phyloP scores from a whole-genome alignment of 2,888 invertebrate species.

The Agriotes lineatus region DNA sequence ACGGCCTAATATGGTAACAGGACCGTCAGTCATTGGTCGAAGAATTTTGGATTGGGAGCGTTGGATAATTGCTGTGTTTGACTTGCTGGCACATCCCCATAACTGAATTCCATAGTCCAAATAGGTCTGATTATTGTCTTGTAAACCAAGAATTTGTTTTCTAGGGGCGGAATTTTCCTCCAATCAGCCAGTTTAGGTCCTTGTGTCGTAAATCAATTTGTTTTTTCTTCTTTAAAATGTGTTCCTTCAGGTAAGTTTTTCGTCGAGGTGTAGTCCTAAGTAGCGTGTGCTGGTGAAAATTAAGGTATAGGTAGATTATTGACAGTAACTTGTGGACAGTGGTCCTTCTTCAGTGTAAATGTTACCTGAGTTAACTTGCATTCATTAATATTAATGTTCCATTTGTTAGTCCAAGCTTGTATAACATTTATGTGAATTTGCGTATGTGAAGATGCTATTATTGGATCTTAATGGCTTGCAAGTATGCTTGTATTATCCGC shows the following conservation, averaged over 20 bases:
- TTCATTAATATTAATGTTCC: neutral
- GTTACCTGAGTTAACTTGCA: neutral
- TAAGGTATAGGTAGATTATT: neutral
- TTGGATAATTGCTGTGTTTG: neutral
- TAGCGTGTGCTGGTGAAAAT: neutral
- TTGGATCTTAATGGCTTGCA: neutral
- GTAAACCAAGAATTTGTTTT: neutral
- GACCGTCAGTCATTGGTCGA: neutral
- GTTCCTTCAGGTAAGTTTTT: too few relatives aligned
- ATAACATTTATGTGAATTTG: neutral
- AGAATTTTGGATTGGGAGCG: neutral
- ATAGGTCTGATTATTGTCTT: neutral
- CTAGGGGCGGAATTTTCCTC: neutral
- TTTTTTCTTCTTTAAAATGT: neutral
- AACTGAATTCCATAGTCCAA: neutral
- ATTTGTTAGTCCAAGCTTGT: neutral
- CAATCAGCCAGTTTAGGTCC: neutral
- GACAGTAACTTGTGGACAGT: too few relatives aligned
- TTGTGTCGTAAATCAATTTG: neutral
- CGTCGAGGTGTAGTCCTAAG: too few relatives aligned
- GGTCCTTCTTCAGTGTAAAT: too few relatives aligned
- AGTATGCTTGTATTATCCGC: neutral
- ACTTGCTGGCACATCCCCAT: neutral
- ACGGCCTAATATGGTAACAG: too few relatives aligned
- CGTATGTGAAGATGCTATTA: neutral